These are phyloP conservation scores for Pardalotus punctatus DNA, from an alignment of 2,113 vertebrate genomes.

Conservation along the genomic window DNA sequence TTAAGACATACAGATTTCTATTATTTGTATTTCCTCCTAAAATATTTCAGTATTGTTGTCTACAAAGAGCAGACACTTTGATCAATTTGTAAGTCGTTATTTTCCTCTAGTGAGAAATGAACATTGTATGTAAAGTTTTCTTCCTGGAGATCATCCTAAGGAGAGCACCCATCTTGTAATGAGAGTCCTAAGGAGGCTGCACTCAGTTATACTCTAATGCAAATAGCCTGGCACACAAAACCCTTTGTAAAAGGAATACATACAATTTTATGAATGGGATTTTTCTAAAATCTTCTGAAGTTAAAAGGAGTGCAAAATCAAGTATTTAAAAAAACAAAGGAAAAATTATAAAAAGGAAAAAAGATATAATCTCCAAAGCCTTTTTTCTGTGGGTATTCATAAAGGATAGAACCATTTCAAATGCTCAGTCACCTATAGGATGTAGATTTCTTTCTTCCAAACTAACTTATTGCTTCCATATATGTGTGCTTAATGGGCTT, in stretches of 20 bases:
- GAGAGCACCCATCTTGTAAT: not conserved
- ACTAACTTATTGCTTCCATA: constrained; percentile 58
- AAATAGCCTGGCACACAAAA: not conserved
- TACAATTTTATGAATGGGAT: not conserved
- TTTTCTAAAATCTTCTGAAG: not conserved
- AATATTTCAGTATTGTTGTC: not conserved
- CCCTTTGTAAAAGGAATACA: not conserved
- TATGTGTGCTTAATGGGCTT: constrained; percentile 54
- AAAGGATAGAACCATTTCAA: not conserved
- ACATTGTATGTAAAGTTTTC: not conserved
- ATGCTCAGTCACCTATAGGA: not conserved
- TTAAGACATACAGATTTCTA: not conserved
- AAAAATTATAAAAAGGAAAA: not conserved
- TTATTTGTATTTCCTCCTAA: not conserved
- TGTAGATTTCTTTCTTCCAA: not conserved
- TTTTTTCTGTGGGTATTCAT: not conserved
- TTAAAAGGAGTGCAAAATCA: not conserved
- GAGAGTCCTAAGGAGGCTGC: not conserved
- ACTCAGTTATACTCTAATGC: not conserved
- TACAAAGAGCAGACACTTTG: not conserved
- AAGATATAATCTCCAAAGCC: not conserved
- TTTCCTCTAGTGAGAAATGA: not conserved
- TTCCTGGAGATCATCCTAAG: not conserved
- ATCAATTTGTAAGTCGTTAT: not conserved
- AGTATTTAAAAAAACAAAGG: not conserved